These are phyloP conservation scores for Anarrhichthys ocellatus DNA, from an alignment of 2,113 vertebrate species.

Conservation along the genomic window DNA sequence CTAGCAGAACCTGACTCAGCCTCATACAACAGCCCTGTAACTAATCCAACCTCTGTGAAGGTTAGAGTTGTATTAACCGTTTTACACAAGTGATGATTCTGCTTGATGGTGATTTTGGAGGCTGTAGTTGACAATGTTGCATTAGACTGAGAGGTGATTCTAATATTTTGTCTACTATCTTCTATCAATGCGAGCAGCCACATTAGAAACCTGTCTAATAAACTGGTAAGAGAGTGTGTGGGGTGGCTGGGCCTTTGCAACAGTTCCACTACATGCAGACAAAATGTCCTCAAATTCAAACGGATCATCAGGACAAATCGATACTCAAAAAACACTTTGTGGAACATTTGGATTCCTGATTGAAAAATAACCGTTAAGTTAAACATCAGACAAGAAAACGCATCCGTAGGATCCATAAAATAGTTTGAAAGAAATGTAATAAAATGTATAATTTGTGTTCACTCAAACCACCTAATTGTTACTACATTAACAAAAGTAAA, in stretches of 20 bases:
- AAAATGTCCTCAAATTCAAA: conserved; percentile 8
- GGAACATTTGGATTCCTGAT: neutral
- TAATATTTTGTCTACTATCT: neutral
- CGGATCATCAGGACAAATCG: conserved; percentile 13
- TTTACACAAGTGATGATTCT: neutral
- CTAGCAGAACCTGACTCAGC: neutral
- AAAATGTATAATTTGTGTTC: neutral
- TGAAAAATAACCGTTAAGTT: conserved; percentile 1
- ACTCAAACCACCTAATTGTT: conserved; percentile 13
- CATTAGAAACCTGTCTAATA: neutral
- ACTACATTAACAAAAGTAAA: conserved; percentile 5
- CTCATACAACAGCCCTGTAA: neutral
- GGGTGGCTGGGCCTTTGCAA: conserved; percentile 11
- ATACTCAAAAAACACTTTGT: conserved; percentile 8
- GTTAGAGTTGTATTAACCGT: neutral
- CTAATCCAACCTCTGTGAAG: neutral
- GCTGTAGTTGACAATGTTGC: neutral
- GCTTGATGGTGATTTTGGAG: neutral
- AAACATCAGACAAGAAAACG: conserved; percentile 27
- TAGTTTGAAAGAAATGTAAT: conserved; percentile 25
- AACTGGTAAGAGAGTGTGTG: conserved; percentile 23
- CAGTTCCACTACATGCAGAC: conserved; percentile 20
- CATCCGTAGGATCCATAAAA: conserved; percentile 12
- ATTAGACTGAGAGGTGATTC: neutral
- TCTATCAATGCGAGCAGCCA: neutral